These are phyloP conservation scores for Chironex yamaguchii DNA, from an alignment of 30 jellyfish, hydroid and myxozoan species.

Conservation along the genomic window DNA sequence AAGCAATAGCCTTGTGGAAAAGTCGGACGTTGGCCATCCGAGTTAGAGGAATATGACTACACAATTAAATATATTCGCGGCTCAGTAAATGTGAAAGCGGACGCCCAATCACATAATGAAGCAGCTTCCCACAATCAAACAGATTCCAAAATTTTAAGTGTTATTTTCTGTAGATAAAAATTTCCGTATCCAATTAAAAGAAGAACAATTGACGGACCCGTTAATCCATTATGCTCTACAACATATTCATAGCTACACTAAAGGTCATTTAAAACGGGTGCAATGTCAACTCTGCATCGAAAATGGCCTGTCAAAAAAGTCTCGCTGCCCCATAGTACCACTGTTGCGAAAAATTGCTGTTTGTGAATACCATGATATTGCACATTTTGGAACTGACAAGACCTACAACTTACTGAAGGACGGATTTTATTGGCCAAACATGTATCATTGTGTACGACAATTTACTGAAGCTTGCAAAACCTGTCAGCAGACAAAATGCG, in stretches of 20 bases:
- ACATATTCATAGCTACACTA: not conserved
- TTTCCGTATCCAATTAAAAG: not conserved
- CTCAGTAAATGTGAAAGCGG: not conserved
- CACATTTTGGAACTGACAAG: constrained; percentile 9
- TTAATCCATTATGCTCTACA: not conserved
- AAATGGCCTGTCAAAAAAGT: constrained; percentile 11
- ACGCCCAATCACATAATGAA: not conserved
- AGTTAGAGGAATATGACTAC: constrained; percentile 20
- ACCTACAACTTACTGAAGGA: constrained; percentile 1
- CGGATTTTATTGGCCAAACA: constrained; percentile 31
- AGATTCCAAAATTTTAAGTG: not conserved
- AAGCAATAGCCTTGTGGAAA: not conserved
- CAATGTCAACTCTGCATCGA: constrained; percentile 14
- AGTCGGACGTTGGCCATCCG: constrained; percentile 1
- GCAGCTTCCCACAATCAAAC: not conserved
- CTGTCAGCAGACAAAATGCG: constrained; percentile 16
- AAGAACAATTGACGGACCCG: not conserved
- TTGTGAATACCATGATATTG: constrained; percentile 12
- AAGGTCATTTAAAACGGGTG: constrained; percentile 20
- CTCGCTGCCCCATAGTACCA: constrained; percentile 41
- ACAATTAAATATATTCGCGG: not conserved
- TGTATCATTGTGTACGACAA: not conserved
- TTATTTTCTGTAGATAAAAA: not conserved
- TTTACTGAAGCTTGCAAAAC: not conserved
- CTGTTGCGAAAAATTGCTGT: not conserved